Conservation (phyloP, 2,113 vertebrate genomes). For the Sceloporus undulatus region DNA sequence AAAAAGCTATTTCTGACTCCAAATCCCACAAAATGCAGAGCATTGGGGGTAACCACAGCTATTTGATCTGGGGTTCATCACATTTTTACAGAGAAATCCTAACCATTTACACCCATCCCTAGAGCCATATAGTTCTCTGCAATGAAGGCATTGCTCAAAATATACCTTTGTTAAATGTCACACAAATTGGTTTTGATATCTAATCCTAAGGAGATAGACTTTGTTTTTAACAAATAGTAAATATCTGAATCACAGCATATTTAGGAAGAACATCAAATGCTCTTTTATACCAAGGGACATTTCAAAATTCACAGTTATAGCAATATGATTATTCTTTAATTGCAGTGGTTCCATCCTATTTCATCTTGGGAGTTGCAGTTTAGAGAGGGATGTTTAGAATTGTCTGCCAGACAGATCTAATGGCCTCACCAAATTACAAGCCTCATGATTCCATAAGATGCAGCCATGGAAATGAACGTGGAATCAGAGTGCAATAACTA, state of each 20-base stretch:
- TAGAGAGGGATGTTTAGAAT: too few relatives aligned
- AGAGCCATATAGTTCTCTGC: neutral
- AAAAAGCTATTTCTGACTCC: neutral
- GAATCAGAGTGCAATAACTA: too few relatives aligned
- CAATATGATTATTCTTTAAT: too few relatives aligned
- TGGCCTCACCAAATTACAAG: too few relatives aligned
- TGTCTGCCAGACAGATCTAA: too few relatives aligned
- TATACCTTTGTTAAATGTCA: neutral
- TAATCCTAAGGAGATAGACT: neutral
- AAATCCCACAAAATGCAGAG: neutral
- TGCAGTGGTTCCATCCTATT: too few relatives aligned
- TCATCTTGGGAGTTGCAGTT: too few relatives aligned
- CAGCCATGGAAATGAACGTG: too few relatives aligned
- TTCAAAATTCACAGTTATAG: too few relatives aligned
- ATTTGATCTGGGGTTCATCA: neutral
- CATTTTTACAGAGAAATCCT: neutral
- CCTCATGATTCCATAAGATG: too few relatives aligned
- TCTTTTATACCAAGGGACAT: neutral
- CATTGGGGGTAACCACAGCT: neutral
- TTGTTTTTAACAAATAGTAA: neutral
- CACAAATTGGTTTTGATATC: neutral
- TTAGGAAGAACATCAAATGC: neutral
- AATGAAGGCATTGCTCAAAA: neutral
- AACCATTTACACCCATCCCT: neutral
- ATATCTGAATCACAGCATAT: too few relatives aligned